Percentiles rank a stretch among this genome's conserved stretches.
Conservation (phyloP, 2,113 vertebrate genomes). For the Prunella fulvescens region DNA sequence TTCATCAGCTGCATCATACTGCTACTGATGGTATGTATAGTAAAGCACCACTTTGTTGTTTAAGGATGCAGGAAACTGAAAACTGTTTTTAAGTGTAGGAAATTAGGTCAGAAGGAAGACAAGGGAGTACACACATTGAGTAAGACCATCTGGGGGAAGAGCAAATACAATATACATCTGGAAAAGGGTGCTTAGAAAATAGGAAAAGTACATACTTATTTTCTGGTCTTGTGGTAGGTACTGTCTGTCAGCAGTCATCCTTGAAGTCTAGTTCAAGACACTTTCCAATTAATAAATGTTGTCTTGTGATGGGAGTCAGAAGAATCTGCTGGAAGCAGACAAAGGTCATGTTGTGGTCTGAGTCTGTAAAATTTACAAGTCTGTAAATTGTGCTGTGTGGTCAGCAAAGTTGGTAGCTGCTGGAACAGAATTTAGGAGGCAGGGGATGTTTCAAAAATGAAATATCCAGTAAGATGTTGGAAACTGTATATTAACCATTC, state of each 20-base stretch:
- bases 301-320: not conserved
- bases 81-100: not conserved
- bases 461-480: not conserved
- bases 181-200: not conserved
- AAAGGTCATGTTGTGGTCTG: not conserved
- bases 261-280: not conserved
- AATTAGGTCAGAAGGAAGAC: not conserved
- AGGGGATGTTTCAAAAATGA: not conserved
- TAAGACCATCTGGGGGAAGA: not conserved
- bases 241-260: not conserved
- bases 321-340: not conserved
- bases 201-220: not conserved
- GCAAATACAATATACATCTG: not conserved
- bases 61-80: not conserved
- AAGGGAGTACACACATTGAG: too few relatives aligned
- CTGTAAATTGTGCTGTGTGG: not conserved
- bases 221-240: not conserved
- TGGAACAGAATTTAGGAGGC: not conserved
- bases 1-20: not conserved
- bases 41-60: not conserved
- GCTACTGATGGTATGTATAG: too few relatives aligned
- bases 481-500: not conserved
- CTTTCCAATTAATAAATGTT: not conserved
- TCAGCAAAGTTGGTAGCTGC: not conserved
- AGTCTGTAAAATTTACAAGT: not conserved